Evolutionary conservation across 2,113 vertebrate genomes (phyloP), one percentile per base, ranked within the genome.

Genomic region (Morone saxatilis): DNA sequence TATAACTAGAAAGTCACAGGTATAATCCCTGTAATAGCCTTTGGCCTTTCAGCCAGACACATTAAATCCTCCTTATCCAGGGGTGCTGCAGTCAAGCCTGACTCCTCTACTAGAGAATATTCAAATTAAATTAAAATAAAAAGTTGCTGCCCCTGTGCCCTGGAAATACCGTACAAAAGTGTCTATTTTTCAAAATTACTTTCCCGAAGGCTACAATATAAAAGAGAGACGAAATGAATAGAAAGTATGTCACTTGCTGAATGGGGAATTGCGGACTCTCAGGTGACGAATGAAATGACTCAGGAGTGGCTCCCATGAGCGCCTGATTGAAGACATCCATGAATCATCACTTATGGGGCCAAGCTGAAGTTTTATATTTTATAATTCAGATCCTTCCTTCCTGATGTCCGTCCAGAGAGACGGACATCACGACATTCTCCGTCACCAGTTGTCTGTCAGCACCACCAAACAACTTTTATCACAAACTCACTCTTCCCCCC

Each of bases 401-500:
- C 43, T 54, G 79, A 51, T 22, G n/a, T 73, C 60, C 13, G 22
- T 19, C 68, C 72, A 50, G 69, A 54, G 69, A 68, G 70, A 72
- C 65, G 66, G 72, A 87, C 83, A 69, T 84, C 50, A 71, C 82
- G 61, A 69, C 78, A 71, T 73, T 36, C 67, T 84, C 45, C 10
- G 14, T 91, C 84, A 90, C 81, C 67, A 60, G 61, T 57, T 75
- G 75, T 88, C 80, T 65, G 60, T 86, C 80, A 61, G 61, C 53
- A 70, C 83, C 74, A 65, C 59, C 76, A 81, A 82, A 83, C 78
- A 74, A 67, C 71, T 75, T 78, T 80, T 59, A 76, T 71, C 48
- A 22, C 86, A 77, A 80, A 69, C 72, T 59, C 4, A 0, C 74
- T 38, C 25, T n/a, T n/a, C 31, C n/a, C 19, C 8, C 81, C 56